Evolutionary conservation across 2,113 vertebrate genomes (phyloP).

Genomic region (Craseonycteris thonglongyai): DNA sequence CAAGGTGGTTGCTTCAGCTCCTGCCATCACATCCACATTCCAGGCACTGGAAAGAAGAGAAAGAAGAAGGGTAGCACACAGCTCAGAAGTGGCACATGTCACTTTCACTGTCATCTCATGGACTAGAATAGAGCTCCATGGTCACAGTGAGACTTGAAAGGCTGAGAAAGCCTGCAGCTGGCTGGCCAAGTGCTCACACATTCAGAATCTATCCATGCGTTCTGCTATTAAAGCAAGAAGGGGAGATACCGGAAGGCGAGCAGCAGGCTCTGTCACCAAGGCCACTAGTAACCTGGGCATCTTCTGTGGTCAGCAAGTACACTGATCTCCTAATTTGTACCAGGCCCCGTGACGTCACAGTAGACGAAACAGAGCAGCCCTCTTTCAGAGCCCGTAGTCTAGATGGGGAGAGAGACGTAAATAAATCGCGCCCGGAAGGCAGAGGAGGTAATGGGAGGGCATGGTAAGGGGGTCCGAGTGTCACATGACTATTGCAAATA

Average conservation of each 20-base stretch:
- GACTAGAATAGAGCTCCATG: background rate
- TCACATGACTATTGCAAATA: background rate
- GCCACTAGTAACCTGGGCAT: background rate
- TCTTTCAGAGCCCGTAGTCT: background rate
- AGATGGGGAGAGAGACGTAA: background rate
- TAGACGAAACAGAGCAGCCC: no score
- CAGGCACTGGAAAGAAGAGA: background rate
- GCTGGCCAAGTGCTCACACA: background rate
- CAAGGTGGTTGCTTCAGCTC: background rate
- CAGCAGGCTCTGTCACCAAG: background rate
- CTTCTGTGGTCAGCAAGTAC: background rate
- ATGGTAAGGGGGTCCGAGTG: background rate
- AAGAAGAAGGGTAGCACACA: background rate
- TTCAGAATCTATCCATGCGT: rapidly evolving
- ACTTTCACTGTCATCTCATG: background rate
- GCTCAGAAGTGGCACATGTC: background rate
- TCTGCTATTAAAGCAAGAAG: background rate
- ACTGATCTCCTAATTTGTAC: background rate
- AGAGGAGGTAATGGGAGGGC: background rate
- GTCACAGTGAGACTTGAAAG: background rate
- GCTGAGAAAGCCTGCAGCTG: background rate
- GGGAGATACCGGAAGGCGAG: background rate
- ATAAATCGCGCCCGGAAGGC: background rate
- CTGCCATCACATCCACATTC: background rate
- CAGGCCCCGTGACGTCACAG: background rate